Conservation (phyloP, 2,888 invertebrate species). For the Cephus pygmeus region DNA sequence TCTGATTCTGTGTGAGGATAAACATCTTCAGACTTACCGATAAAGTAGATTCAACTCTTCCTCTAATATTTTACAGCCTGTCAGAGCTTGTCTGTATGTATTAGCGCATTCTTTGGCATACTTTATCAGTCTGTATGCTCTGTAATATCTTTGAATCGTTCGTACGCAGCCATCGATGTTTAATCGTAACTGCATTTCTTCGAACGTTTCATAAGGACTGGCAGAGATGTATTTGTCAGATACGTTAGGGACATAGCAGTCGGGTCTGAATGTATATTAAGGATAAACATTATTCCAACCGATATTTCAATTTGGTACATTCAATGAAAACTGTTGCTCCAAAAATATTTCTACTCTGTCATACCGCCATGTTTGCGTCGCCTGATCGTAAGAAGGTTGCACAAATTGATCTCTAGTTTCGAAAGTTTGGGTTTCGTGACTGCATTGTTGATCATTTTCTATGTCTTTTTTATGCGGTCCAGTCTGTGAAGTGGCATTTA, state of each 20-base stretch:
- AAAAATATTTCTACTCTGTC: not conserved
- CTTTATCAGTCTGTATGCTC: conserved; percentile 70
- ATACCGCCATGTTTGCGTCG: conserved; percentile 72
- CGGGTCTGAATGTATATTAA: conserved; percentile 52
- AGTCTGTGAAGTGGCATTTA: conserved; percentile 88
- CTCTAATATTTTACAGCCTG: conserved; percentile 69
- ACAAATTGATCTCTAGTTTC: conserved; percentile 67
- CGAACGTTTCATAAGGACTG: conserved; percentile 75
- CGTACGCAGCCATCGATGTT: conserved; percentile 68
- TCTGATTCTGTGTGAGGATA: not conserved
- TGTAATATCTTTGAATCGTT: conserved; percentile 76
- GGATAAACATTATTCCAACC: not conserved
- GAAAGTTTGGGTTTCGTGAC: conserved; percentile 77
- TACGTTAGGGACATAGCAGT: conserved; percentile 72
- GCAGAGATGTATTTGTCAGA: conserved; percentile 73
- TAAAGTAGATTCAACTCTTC: conserved; percentile 50
- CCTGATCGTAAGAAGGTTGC: conserved; percentile 69
- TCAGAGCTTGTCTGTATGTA: conserved; percentile 68
- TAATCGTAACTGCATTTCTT: conserved; percentile 71
- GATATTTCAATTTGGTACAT: not conserved
- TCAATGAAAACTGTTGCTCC: not conserved
- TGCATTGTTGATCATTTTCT: conserved; percentile 68
- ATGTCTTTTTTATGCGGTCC: conserved; percentile 71
- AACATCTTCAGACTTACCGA: not conserved
- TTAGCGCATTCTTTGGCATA: conserved; percentile 67